Evolutionary conservation across 2,888 invertebrate species (phyloP), one percentile per base, ranked within the genome.

Genomic region (Drosophila mulleri): DNA sequence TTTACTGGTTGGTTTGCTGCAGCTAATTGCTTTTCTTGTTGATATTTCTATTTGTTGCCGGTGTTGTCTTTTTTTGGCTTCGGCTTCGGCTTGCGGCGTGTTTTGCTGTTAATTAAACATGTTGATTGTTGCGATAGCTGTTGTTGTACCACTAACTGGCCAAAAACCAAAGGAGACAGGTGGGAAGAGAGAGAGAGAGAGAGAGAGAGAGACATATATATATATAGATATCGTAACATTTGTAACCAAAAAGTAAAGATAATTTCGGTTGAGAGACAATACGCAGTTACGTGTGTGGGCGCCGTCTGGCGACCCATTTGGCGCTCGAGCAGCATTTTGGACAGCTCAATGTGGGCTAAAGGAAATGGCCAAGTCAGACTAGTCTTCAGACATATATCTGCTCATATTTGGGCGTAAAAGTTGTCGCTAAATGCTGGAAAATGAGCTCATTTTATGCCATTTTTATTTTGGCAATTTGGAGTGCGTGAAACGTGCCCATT

Each of bases 381-480:
- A 23, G 35, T 18, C 42, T 20, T 35, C 57, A 59, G 37, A n/a
- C 42, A 53, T 42, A 50, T 20, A 41, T 47, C 62, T 57, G 52
- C 65, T 69, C 82, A 61, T 76, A 84, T 87, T 84, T 87, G 84
- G 84, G 88, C 84, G 84, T 84, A 80, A 84, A 84, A 84, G 82
- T 72, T 75, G 57, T 73, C 66, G 77, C 71, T 67, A 73, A 75
- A 75, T 62, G 78, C 64, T 67, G 83, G 67, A 69, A 75, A 87
- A 82, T 83, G 84, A 85, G 80, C 82, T 84, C 84, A 85, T 75
- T 26, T 26, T 16, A 23, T 37, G 18, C 16, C 53, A 56, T 37
- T 26, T 37, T 44, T 18, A 16, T 61, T 67, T 69, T 72, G 54
- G 65, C 48, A 29, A 60, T 52, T 52, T 23, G 54, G 68, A 66